Conservation (phyloP, 2,113 vertebrate genomes). For the Empidonax alnorum region DNA sequence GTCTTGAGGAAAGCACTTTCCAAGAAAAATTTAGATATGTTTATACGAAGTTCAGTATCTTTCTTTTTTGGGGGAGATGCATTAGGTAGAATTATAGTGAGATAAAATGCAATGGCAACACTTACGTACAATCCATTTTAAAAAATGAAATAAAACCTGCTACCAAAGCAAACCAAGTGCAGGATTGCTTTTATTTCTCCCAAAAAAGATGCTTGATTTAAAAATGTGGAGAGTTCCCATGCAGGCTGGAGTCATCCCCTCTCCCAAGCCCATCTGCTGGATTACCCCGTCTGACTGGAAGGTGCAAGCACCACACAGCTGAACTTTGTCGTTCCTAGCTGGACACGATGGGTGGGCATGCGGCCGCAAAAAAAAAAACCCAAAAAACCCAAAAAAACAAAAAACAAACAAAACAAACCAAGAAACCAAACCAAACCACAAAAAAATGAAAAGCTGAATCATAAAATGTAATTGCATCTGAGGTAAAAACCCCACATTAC, state of each 20-base stretch:
- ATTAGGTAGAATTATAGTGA: not conserved
- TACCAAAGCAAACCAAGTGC: not conserved
- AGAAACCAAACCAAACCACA: not conserved
- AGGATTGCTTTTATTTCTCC: accelerated
- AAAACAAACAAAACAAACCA: too few species aligned
- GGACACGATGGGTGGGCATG: not conserved
- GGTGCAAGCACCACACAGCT: not conserved
- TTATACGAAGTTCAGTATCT: not conserved
- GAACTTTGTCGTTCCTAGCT: not conserved
- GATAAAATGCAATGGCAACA: not conserved
- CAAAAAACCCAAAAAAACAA: too few species aligned
- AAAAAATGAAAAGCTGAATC: not conserved
- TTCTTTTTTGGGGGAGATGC: not conserved
- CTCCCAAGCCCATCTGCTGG: not conserved
- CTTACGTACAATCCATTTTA: not conserved
- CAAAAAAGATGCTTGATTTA: not conserved
- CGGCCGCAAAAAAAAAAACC: not conserved
- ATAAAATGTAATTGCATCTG: not conserved
- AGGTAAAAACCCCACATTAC: not conserved
- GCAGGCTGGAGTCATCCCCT: not conserved
- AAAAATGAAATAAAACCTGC: not conserved
- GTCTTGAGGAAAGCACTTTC: not conserved
- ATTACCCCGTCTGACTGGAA: not conserved
- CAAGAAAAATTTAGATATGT: not conserved
- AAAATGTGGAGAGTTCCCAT: not conserved